phyloP scores from a whole-genome alignment of 2,797 vertebrate species.

The Pteronotus mesoamericanus region DNA sequence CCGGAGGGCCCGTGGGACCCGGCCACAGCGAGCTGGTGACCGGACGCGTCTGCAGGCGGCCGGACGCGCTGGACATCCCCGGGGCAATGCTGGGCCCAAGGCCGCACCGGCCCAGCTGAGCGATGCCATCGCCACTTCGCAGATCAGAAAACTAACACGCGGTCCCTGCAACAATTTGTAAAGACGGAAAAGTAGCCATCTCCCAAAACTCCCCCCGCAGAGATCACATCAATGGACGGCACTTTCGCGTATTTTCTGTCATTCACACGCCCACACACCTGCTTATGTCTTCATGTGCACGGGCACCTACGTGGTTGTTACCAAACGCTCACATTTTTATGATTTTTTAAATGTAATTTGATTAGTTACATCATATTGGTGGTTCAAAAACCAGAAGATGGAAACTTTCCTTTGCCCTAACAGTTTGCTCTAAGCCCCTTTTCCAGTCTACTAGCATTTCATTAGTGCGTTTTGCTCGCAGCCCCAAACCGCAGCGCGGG shows the following conservation, averaged over 20 bases:
- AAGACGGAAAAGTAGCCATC: background rate
- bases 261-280: background rate
- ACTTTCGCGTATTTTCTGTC: background rate
- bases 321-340: background rate
- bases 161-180: background rate
- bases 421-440: background rate
- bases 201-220: background rate
- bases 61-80: no score
- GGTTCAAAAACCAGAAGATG: background rate
- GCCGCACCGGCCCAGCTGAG: no score
- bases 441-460: background rate
- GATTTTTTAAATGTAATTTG: background rate
- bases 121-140: no score
- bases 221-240: background rate
- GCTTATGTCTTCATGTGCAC: rapidly evolving
- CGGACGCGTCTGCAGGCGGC: background rate
- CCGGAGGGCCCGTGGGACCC: background rate
- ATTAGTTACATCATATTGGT: background rate
- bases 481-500: rapidly evolving
- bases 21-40: background rate
- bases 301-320: background rate
- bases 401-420: background rate
- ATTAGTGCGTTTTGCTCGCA: background rate
- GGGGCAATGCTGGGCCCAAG: no score
- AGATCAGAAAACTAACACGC: background rate